A percentile compares a stretch with the other conserved stretches of the same genome.
Evolutionary conservation across 2,797 vertebrate genomes (phyloP).

Genomic region (Florisuga fusca): DNA sequence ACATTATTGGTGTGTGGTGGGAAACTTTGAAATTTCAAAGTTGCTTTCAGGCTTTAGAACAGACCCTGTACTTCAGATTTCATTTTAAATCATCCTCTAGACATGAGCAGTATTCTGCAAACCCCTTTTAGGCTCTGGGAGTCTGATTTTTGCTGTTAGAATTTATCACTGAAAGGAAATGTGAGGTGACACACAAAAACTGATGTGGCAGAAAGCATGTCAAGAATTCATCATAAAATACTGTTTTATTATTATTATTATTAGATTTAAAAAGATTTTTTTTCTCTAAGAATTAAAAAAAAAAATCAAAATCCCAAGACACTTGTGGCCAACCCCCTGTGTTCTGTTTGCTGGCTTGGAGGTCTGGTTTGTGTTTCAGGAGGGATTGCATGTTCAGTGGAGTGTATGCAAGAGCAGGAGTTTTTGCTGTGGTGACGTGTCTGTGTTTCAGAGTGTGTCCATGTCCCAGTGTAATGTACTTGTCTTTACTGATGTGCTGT

Average conservation of each 20-base stretch:
- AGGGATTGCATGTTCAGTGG: not conserved
- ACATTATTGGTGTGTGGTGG: not conserved
- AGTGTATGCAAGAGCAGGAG: not conserved
- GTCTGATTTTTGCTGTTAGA: not conserved
- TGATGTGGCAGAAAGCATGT: not conserved
- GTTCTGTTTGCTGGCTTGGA: not conserved
- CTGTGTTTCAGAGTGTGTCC: not conserved
- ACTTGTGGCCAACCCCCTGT: rapidly evolving
- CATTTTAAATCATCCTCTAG: not conserved
- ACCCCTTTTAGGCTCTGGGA: not conserved
- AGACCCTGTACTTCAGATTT: not conserved
- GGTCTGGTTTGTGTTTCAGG: slow-evolving; percentile 8
- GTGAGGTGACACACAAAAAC: not conserved
- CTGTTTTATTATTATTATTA: no score
- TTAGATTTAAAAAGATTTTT: not conserved
- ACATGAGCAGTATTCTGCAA: not conserved
- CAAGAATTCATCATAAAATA: not conserved
- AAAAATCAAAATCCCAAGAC: not conserved
- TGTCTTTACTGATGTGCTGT: slow-evolving; percentile 21
- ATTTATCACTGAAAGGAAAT: not conserved
- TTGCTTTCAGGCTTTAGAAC: not conserved
- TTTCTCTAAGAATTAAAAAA: not conserved
- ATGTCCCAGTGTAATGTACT: not conserved
- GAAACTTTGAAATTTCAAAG: slow-evolving; percentile 20
- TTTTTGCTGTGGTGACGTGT: not conserved